A percentile compares a stretch with the other conserved stretches of the same genome.
Evolutionary conservation across 2,888 invertebrate genomes (phyloP).

Genomic region (Zootermopsis nevadensis): DNA sequence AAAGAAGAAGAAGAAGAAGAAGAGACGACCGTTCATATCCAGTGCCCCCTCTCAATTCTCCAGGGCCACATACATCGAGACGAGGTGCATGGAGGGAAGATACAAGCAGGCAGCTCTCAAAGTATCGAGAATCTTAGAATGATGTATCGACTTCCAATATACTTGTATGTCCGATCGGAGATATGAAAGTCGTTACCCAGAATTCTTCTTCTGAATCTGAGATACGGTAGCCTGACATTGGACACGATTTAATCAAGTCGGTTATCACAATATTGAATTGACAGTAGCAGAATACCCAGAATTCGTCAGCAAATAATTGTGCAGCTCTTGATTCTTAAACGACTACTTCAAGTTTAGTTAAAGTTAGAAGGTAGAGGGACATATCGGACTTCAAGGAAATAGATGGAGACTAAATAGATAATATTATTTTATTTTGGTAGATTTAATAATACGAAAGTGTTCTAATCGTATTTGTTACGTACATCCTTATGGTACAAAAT

Average conservation of each 20-base stretch:
- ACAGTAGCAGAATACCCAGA: neutral
- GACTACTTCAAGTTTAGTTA: neutral
- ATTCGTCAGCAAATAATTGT: neutral
- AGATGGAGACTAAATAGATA: neutral
- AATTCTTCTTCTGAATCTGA: neutral
- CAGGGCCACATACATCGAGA: slow-evolving; percentile 17
- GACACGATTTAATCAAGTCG: neutral
- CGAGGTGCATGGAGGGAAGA: neutral
- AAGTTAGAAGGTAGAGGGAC: neutral
- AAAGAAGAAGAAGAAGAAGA: too few relatives aligned
- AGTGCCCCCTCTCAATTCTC: neutral
- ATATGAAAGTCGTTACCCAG: slow-evolving; percentile 7
- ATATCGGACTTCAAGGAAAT: too few relatives aligned
- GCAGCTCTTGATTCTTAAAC: neutral
- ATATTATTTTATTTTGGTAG: neutral
- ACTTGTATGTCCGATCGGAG: slow-evolving; percentile 13
- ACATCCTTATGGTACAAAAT: too few relatives aligned
- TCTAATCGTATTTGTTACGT: too few relatives aligned
- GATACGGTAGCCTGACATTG: neutral
- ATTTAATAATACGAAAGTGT: neutral
- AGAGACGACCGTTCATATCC: slow-evolving; percentile 10
- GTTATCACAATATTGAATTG: neutral
- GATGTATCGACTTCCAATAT: slow-evolving; percentile 40
- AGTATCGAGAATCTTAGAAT: slow-evolving; percentile 27
- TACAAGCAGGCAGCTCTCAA: neutral